Conservation (phyloP, 2,797 vertebrate species). For the Trachops cirrhosus region DNA sequence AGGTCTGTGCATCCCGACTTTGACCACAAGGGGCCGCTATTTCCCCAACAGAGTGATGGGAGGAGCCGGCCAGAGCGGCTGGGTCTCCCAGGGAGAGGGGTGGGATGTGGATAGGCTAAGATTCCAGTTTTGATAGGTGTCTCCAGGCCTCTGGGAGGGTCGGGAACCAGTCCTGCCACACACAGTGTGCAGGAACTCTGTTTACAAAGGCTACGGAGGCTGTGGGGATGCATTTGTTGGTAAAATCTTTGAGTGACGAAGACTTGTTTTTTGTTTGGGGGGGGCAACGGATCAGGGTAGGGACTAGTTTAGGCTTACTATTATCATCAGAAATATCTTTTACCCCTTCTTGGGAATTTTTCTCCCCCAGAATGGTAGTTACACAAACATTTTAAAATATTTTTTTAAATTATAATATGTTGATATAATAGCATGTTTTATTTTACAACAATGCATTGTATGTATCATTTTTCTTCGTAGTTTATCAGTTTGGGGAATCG, state of each 20-base stretch:
- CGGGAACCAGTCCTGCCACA: not conserved
- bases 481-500: not conserved
- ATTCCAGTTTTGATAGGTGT: not conserved
- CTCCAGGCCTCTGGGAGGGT: not conserved
- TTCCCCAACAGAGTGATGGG: not conserved
- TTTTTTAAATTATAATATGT: not conserved
- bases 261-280: too few species aligned
- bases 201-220: not conserved
- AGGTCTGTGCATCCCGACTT: not conserved
- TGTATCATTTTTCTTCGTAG: not conserved
- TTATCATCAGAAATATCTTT: not conserved
- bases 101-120: too few species aligned
- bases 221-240: not conserved
- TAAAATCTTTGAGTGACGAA: not conserved
- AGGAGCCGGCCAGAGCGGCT: not conserved
- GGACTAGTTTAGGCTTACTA: not conserved
- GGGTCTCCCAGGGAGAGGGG: not conserved
- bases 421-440: not conserved
- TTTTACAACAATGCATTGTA: not conserved
- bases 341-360: not conserved
- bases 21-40: constrained; percentile 55
- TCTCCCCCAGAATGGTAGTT: not conserved
- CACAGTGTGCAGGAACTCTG: not conserved
- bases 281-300: not conserved
- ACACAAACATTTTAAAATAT: not conserved